Evolutionary conservation across 1,140 invertebrate species (phyloP), one percentile per base, ranked within the genome.

Genomic region (Mesaphorura yosii): DNA sequence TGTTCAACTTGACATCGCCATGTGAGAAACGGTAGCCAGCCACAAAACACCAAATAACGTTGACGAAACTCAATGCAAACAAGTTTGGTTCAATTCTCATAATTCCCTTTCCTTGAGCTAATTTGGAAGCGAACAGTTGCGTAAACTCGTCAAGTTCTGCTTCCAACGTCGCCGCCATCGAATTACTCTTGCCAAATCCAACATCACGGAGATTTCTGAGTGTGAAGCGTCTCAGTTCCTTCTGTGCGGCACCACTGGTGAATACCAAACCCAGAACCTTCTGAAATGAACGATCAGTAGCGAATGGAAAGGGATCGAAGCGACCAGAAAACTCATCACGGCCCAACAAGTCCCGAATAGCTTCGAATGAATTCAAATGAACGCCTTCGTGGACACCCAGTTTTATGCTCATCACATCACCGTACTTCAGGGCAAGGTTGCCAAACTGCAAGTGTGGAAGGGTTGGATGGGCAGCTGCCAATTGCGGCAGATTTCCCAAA

Each of bases 21-120:
- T 70, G 67, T 3, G 64, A 64, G 48, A 71, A 78, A 60, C 79
- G 68, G 63, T 75, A 78, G 1, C 87, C 84, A 52, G 87, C 84
- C 68, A 90, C 77, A 79, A 92, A 86, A 46, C 74, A 78, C 84
- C 88, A 91, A 0, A 92, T 68, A 0, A 84, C 84, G 29, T 57
- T 57, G 7, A 57, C 10, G 3, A 52, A 40, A 5, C 31, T 31
- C 2, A 39, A 7, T 10, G 50, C 15, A 15, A 57, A 34, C 10
- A 44, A 17, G 15, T 27, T 27, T 22, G n/a, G 17, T 22, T 57
- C 41, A 10, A 57, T 27, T 25, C 29, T 25, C n/a, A 2, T 52
- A 7, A 34, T 37, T 17, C 20, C 34, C 17, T 56, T 39, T 12
- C 44, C 27, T 25, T 41, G 42, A 22, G 23, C 40, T 2, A 48